Evolutionary conservation across 2,888 invertebrate genomes (phyloP).

Genomic region (Drosophila yooni): DNA sequence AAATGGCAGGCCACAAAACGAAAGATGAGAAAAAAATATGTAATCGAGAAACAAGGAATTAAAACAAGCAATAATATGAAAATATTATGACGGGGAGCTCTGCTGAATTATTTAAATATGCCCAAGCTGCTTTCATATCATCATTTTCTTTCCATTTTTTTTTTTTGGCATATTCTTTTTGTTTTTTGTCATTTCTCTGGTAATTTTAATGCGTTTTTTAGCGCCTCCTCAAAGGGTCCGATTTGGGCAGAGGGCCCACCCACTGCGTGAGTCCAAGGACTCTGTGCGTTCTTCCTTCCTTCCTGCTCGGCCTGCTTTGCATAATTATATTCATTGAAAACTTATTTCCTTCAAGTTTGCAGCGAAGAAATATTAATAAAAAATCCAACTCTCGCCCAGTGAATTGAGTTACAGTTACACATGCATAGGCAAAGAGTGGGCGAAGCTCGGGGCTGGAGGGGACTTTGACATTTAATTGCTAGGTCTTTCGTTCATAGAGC

Average conservation of each 20-base stretch:
- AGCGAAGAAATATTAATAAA: constrained; percentile 51
- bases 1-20: constrained; percentile 14
- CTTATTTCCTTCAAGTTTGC: constrained; percentile 77
- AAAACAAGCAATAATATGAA: constrained; percentile 79
- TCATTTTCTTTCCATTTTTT: constrained; percentile 38
- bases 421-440: constrained; percentile 30
- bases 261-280: constrained; percentile 21
- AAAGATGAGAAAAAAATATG: constrained; percentile 40
- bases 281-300: constrained; percentile 2
- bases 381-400: constrained; percentile 27
- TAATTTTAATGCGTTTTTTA: constrained; percentile 60
- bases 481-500: constrained; percentile 27
- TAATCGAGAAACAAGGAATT: constrained; percentile 75
- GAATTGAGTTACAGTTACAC: constrained; percentile 72
- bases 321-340: constrained; percentile 84
- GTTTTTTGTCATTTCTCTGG: constrained; percentile 48
- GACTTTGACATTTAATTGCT: constrained; percentile 77
- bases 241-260: constrained; percentile 18
- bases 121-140: constrained; percentile 73
- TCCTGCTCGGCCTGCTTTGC: constrained; percentile 73
- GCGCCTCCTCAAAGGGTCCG: constrained; percentile 37
- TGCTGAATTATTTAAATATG: constrained; percentile 72
- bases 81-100: constrained; percentile 69
- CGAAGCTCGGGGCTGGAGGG: constrained; percentile 3
- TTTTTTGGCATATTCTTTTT: constrained; percentile 13